These are phyloP conservation scores for Anguilla obscura DNA, from an alignment of 2,797 vertebrate species.

Conservation along the genomic window DNA sequence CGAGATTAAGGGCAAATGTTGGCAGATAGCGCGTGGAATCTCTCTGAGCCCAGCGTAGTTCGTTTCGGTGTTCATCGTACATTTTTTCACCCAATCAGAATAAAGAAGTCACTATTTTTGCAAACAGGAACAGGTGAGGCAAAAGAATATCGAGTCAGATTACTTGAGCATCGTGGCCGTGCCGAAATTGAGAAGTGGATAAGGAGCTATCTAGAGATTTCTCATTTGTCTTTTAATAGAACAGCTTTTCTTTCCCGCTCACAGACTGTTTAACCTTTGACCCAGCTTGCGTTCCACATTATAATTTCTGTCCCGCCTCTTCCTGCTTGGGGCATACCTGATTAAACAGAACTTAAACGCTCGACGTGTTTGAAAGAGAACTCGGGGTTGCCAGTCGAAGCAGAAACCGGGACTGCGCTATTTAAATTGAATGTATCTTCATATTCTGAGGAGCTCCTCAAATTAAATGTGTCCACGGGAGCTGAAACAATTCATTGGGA, in stretches of 20 bases:
- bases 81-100: neutral
- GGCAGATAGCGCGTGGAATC: neutral
- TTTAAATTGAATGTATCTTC: slow-evolving; percentile 1
- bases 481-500: slow-evolving; percentile 9
- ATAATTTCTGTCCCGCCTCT: neutral
- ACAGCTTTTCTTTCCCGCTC: neutral
- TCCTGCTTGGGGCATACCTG: neutral
- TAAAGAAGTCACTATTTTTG: neutral
- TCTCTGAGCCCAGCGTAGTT: neutral
- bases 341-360: neutral
- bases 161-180: neutral
- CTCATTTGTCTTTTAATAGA: neutral
- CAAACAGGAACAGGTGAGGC: neutral
- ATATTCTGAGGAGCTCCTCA: neutral
- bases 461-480: slow-evolving; percentile 5
- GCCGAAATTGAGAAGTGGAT: neutral
- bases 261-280: neutral
- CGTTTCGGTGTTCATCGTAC: neutral
- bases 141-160: slow-evolving; percentile 5
- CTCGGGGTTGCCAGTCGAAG: neutral
- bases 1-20: slow-evolving; percentile 2
- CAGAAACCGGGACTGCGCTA: neutral
- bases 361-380: neutral
- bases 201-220: slow-evolving; percentile 2
- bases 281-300: neutral